phyloP scores from a whole-genome alignment of 2,113 vertebrate genomes.

The Seriola quinqueradiata region DNA sequence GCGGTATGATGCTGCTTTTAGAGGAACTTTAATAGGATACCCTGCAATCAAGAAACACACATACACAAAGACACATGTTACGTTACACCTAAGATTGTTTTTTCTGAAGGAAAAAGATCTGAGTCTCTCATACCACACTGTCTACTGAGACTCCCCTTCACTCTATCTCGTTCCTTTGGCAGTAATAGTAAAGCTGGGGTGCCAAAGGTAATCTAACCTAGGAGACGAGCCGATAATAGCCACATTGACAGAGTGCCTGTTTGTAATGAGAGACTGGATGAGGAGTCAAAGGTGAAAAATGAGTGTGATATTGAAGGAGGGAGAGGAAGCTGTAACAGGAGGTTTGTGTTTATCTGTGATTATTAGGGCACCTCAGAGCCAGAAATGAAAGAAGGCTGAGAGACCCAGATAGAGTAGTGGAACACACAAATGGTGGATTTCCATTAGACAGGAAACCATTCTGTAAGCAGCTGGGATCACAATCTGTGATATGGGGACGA shows the following conservation, averaged over 20 bases:
- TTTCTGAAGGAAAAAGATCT: conserved; percentile 35
- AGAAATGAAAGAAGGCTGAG: conserved; percentile 50
- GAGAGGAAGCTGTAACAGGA: conserved; percentile 53
- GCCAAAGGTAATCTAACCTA: conserved; percentile 81
- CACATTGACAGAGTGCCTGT: conserved; percentile 75
- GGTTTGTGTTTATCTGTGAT: conserved; percentile 69
- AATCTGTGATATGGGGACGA: not conserved
- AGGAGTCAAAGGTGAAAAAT: conserved; percentile 84
- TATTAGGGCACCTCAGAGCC: conserved; percentile 58
- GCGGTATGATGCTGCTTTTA: not conserved
- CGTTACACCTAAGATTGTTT: conserved; percentile 39
- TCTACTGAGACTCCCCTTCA: conserved; percentile 27
- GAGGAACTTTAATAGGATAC: not conserved
- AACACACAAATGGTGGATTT: conserved; percentile 42
- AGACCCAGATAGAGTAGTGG: conserved; percentile 16
- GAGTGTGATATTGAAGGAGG: conserved; percentile 79
- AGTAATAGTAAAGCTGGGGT: conserved; percentile 64
- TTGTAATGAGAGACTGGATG: conserved; percentile 80
- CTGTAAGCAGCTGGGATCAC: conserved; percentile 25
- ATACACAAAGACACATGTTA: not conserved
- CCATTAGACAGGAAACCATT: conserved; percentile 3
- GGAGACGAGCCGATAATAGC: conserved; percentile 79
- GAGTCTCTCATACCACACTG: conserved; percentile 5
- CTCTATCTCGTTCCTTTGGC: conserved; percentile 32
- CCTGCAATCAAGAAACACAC: not conserved